Percentiles rank a stretch among this genome's conserved stretches.
Evolutionary conservation across 1,140 invertebrate genomes (phyloP).

Genomic region (Pinna nobilis): DNA sequence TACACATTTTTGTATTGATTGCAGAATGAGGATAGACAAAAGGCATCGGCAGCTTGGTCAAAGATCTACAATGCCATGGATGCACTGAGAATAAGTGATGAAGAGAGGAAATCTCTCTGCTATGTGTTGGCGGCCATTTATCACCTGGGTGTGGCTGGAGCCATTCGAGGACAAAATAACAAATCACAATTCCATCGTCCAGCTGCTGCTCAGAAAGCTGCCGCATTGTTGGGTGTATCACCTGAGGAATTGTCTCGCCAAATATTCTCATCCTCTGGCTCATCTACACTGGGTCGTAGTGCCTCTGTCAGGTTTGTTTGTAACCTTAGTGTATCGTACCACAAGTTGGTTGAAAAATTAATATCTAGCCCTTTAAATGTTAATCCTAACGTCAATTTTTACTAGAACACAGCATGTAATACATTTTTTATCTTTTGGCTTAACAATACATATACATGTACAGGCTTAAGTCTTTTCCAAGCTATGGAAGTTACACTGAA

Average conservation of each 20-base stretch:
- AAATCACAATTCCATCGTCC: conserved; percentile 88
- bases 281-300: conserved; percentile 54
- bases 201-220: conserved; percentile 88
- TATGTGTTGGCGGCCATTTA: conserved; percentile 91
- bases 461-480: no score
- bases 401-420: no score
- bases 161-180: conserved; percentile 73
- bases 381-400: no score
- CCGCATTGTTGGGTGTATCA: conserved; percentile 86
- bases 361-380: no score
- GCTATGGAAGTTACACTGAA: no score
- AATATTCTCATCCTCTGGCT: conserved; percentile 78
- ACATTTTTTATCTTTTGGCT: no score
- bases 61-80: conserved; percentile 86
- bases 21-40: conserved; percentile 85
- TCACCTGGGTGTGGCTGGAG: conserved; percentile 89
- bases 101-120: conserved; percentile 89
- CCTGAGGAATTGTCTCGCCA: conserved; percentile 87
- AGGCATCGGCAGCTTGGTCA: conserved; percentile 86
- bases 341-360: background rate
- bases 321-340: background rate
- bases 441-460: no score
- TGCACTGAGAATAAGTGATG: conserved; percentile 83
- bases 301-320: conserved; percentile 57
- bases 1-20: background rate